Evolutionary conservation across 2,888 invertebrate species (phyloP).

Genomic region (Lissonota sp.): DNA sequence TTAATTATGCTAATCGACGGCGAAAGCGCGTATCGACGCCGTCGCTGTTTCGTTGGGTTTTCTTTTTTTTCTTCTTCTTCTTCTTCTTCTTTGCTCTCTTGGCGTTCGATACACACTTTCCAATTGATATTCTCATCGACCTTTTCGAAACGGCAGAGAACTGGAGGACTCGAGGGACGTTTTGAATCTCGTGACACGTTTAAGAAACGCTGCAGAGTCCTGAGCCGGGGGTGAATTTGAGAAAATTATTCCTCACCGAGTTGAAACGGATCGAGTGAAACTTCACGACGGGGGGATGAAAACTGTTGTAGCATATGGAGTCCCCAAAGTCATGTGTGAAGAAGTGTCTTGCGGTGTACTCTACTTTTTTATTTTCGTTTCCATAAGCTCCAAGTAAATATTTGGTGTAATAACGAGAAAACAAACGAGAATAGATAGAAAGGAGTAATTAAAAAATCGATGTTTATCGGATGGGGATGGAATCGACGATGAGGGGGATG

Average conservation of each 20-base stretch:
- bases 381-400: slow-evolving; percentile 15
- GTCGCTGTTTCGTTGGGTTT: background rate
- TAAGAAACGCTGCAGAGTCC: too few species aligned
- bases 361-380: too few species aligned
- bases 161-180: slow-evolving; percentile 5
- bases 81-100: background rate
- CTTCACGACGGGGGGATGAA: background rate
- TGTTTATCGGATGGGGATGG: slow-evolving; percentile 8
- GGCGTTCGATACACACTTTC: slow-evolving; percentile 33
- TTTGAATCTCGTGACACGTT: too few species aligned
- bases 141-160: background rate
- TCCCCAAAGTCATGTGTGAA: slow-evolving; percentile 29
- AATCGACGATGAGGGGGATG: slow-evolving; percentile 1
- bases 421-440: slow-evolving; percentile 35
- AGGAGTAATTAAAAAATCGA: slow-evolving; percentile 34
- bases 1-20: slow-evolving; percentile 54
- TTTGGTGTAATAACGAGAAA: slow-evolving; percentile 31
- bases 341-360: slow-evolving; percentile 2
- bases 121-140: slow-evolving; percentile 42
- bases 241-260: slow-evolving; percentile 42
- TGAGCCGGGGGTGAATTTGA: slow-evolving; percentile 31
- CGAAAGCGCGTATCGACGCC: background rate
- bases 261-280: background rate
- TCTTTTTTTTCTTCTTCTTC: slow-evolving; percentile 15
- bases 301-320: slow-evolving; percentile 9